Evolutionary conservation across 2,113 vertebrate genomes (phyloP).

Genomic region (Leptodactylus fuscus): DNA sequence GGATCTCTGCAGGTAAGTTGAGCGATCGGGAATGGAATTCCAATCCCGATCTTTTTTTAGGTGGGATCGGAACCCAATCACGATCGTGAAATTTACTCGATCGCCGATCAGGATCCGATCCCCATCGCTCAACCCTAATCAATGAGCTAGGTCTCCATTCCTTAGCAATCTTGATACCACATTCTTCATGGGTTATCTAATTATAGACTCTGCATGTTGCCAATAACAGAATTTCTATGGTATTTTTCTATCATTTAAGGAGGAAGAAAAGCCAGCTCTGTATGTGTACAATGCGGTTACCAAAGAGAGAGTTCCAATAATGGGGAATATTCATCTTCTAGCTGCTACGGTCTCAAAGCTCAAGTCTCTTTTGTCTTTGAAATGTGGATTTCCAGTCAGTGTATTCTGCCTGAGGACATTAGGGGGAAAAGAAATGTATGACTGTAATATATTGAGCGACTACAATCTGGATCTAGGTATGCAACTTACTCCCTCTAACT

Average conservation of each 20-base stretch:
- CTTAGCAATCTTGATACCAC: too few species aligned
- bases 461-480: constrained; percentile 72
- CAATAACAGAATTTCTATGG: not conserved
- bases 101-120: too few species aligned
- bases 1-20: too few species aligned
- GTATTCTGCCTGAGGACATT: constrained; percentile 74
- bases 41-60: too few species aligned
- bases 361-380: constrained; percentile 71
- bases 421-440: constrained; percentile 72
- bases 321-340: constrained; percentile 67
- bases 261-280: constrained; percentile 73
- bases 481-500: not conserved
- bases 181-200: too few species aligned
- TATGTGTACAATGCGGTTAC: constrained; percentile 75
- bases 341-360: constrained; percentile 69
- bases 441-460: constrained; percentile 76
- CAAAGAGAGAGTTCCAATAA: constrained; percentile 70
- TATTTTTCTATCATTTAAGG: constrained; percentile 62
- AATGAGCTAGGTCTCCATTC: too few species aligned
- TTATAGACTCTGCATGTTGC: too few species aligned
- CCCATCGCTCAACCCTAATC: too few species aligned
- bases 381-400: constrained; percentile 74
- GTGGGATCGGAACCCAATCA: too few species aligned
- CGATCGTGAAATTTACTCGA: too few species aligned
- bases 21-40: too few species aligned